A percentile compares a stretch with the other conserved stretches of the same genome.
Conservation (phyloP, 2,888 invertebrate species). For the Habrosyne pyritoides region DNA sequence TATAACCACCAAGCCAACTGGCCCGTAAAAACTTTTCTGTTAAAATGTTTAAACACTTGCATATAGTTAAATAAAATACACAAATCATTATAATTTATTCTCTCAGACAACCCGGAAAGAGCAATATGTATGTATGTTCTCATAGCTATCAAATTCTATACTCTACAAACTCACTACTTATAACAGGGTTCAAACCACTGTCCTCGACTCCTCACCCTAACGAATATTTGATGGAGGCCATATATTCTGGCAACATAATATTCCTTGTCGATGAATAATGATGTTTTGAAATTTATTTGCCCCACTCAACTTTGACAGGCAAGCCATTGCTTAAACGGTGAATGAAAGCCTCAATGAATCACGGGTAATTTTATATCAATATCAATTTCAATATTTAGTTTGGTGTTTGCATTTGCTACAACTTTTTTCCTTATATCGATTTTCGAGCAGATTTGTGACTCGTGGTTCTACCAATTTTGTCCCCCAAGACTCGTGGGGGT, state of each 20-base stretch:
- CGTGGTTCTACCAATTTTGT: too few relatives aligned
- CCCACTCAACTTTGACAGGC: constrained; percentile 45
- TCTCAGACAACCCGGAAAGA: neutral
- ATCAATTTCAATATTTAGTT: constrained; percentile 27
- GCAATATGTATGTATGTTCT: neutral
- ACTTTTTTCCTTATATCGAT: too few relatives aligned
- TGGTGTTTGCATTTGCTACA: neutral
- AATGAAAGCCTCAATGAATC: constrained; percentile 15
- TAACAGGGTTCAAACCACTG: neutral
- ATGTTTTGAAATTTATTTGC: constrained; percentile 65
- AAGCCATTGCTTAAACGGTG: constrained; percentile 44
- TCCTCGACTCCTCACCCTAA: constrained; percentile 27
- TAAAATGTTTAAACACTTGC: too few relatives aligned
- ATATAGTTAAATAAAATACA: too few relatives aligned
- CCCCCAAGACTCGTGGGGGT: too few relatives aligned
- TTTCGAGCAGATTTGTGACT: too few relatives aligned
- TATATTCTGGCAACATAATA: constrained; percentile 65
- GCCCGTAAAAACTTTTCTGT: too few relatives aligned
- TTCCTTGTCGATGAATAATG: constrained; percentile 68
- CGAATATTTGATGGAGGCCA: constrained; percentile 65
- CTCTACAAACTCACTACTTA: neutral
- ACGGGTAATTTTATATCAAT: constrained; percentile 17
- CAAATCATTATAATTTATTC: neutral
- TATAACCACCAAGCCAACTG: too few relatives aligned
- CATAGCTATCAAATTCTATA: neutral